Percentiles rank a stretch among this genome's conserved stretches.
Evolutionary conservation across 2,888 invertebrate species (phyloP).

Genomic region (Arctia plantaginis): DNA sequence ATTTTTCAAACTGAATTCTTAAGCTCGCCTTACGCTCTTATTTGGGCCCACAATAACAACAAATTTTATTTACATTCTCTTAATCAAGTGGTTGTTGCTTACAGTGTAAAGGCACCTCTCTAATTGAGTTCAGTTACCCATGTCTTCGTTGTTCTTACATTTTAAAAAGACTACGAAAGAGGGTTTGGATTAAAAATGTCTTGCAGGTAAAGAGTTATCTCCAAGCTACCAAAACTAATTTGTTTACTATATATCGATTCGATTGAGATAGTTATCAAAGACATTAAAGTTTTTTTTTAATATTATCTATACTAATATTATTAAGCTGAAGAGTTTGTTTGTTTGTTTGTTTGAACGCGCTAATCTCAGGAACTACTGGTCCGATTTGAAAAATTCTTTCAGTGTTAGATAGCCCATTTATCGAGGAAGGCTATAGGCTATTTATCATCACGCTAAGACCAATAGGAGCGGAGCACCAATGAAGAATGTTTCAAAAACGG

Average conservation of each 20-base stretch:
- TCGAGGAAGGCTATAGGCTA: too few species aligned
- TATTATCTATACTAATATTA: too few species aligned
- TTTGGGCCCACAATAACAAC: conserved; percentile 26
- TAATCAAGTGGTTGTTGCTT: conserved; percentile 58
- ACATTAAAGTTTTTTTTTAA: too few species aligned
- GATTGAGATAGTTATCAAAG: too few species aligned
- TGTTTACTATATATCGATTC: neutral
- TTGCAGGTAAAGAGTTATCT: neutral
- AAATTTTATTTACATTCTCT: conserved; percentile 62
- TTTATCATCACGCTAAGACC: too few species aligned
- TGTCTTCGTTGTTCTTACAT: conserved; percentile 37
- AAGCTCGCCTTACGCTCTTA: conserved; percentile 19
- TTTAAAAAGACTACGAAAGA: conserved; percentile 32
- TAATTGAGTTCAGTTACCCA: conserved; percentile 53
- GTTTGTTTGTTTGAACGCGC: too few species aligned
- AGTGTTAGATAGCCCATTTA: too few species aligned
- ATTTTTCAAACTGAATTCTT: neutral
- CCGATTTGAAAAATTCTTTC: too few species aligned
- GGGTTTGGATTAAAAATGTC: neutral
- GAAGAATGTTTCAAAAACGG: too few species aligned
- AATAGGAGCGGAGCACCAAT: too few species aligned
- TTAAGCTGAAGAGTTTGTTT: too few species aligned
- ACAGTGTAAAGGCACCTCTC: conserved; percentile 47
- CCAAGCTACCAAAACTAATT: neutral
- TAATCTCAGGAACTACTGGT: too few species aligned